Evolutionary conservation across 1,140 invertebrate genomes (phyloP).

Genomic region (Lerema accius): DNA sequence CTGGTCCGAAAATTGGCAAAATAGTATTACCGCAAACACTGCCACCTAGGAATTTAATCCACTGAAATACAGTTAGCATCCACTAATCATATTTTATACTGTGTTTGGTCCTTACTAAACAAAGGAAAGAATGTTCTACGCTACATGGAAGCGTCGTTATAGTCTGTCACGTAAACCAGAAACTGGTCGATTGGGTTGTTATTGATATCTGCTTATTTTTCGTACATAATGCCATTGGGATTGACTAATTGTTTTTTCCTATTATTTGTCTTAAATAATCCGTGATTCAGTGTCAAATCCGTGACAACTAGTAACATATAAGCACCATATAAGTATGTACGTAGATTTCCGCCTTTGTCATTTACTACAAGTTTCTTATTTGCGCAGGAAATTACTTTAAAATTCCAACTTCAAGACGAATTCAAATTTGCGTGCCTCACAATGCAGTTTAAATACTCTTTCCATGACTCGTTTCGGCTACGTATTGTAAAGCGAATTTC

Average conservation of each 20-base stretch:
- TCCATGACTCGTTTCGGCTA: neutral
- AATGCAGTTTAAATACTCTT: neutral
- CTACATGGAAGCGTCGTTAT: no score
- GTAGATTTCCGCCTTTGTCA: neutral
- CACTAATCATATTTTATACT: neutral
- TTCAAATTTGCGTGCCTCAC: constrained; percentile 5
- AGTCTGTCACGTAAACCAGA: no score
- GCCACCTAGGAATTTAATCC: neutral
- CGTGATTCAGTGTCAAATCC: no score
- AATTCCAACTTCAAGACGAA: neutral
- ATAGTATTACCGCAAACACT: neutral
- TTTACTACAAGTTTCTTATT: neutral
- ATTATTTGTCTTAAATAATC: no score
- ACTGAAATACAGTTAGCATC: neutral
- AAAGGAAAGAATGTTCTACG: no score
- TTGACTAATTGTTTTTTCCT: no score
- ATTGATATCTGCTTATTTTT: no score
- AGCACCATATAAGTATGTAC: no score
- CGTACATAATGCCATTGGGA: no score
- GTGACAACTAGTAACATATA: no score
- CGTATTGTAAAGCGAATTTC: neutral
- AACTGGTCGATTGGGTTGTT: no score
- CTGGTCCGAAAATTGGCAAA: constrained; percentile 10
- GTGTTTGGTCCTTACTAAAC: no score
- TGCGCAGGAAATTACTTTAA: neutral